Evolutionary conservation across 2,888 invertebrate species (phyloP).

Genomic region (Nomada lathburiana): DNA sequence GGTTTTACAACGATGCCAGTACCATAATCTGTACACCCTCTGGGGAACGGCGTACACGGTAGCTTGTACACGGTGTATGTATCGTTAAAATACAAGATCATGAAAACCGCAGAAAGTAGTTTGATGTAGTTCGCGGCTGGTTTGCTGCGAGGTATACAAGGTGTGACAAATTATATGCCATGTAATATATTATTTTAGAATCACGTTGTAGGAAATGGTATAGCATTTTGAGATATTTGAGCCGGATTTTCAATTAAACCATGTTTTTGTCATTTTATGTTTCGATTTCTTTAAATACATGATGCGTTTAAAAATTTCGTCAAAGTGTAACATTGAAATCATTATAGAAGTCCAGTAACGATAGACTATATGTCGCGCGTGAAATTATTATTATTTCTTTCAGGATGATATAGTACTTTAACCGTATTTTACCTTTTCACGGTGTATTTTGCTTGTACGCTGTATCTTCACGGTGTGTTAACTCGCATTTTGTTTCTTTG

Average conservation of each 20-base stretch:
- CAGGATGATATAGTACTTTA: constrained; percentile 5
- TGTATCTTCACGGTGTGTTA: constrained; percentile 12
- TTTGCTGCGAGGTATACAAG: not conserved
- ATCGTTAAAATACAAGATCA: constrained; percentile 51
- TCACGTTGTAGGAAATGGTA: too few species aligned
- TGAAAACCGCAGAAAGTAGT: constrained; percentile 56
- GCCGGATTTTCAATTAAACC: too few species aligned
- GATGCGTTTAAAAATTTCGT: too few species aligned
- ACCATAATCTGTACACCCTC: constrained; percentile 59
- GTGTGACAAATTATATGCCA: not conserved
- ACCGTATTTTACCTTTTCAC: not conserved
- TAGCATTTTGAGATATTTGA: too few species aligned
- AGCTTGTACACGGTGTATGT: not conserved
- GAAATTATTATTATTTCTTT: constrained; percentile 9
- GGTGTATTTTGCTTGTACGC: not conserved
- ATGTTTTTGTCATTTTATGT: too few species aligned
- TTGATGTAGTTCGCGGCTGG: constrained; percentile 56
- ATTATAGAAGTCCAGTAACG: not conserved
- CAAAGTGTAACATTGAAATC: too few species aligned
- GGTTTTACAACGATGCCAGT: constrained; percentile 54
- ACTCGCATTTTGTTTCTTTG: not conserved
- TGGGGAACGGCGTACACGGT: constrained; percentile 34
- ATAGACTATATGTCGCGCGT: constrained; percentile 15
- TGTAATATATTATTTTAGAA: not conserved
- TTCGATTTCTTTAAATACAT: too few species aligned